Evolutionary conservation across 2,888 invertebrate genomes (phyloP).

Genomic region (Drosophila antonietae): DNA sequence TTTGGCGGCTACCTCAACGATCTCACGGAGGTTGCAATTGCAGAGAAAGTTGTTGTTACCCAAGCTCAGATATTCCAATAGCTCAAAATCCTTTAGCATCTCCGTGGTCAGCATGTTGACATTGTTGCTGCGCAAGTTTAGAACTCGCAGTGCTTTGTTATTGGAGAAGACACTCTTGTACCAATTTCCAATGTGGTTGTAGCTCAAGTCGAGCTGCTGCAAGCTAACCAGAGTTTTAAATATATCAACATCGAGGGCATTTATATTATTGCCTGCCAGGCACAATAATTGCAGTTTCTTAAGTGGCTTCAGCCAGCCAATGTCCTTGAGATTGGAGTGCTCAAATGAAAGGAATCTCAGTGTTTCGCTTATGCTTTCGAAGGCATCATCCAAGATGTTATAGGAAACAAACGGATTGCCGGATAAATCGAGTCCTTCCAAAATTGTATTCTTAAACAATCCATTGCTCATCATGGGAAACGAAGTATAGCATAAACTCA

Average conservation of each 20-base stretch:
- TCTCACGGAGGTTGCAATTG: slow-evolving; percentile 86
- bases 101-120: slow-evolving; percentile 86
- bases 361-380: slow-evolving; percentile 85
- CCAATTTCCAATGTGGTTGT: slow-evolving; percentile 87
- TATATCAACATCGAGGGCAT: slow-evolving; percentile 71
- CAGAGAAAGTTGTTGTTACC: slow-evolving; percentile 87
- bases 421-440: slow-evolving; percentile 86
- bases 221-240: slow-evolving; percentile 84
- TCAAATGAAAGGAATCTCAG: slow-evolving; percentile 85
- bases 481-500: slow-evolving; percentile 85
- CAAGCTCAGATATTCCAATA: slow-evolving; percentile 85
- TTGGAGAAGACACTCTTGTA: slow-evolving; percentile 83
- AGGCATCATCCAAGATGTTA: slow-evolving; percentile 74
- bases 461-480: slow-evolving; percentile 82
- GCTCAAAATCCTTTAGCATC: slow-evolving; percentile 86
- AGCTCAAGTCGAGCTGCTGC: slow-evolving; percentile 85
- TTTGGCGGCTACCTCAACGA: slow-evolving; percentile 84
- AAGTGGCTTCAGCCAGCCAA: slow-evolving; percentile 84
- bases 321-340: slow-evolving; percentile 83
- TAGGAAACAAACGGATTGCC: slow-evolving; percentile 85
- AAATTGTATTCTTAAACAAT: slow-evolving; percentile 84
- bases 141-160: slow-evolving; percentile 84
- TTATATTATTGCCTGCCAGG: slow-evolving; percentile 86
- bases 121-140: slow-evolving; percentile 86
- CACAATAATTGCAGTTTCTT: slow-evolving; percentile 85